phyloP scores from a whole-genome alignment of 2,797 vertebrate genomes.

The Hirundo rustica region DNA sequence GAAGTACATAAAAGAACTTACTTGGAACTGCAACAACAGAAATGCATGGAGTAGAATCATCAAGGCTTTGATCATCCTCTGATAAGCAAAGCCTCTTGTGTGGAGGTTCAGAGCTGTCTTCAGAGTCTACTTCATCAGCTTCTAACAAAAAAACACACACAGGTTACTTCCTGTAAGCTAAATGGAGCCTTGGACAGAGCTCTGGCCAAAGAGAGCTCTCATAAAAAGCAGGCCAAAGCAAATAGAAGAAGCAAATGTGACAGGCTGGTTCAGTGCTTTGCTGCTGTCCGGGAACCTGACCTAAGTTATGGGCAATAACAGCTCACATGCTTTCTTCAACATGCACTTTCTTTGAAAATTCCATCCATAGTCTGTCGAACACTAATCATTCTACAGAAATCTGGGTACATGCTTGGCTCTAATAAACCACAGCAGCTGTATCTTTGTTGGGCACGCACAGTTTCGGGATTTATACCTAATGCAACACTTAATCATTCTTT shows the following conservation, averaged over 20 bases:
- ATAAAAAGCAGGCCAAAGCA: neutral
- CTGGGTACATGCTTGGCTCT: neutral
- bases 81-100: slow-evolving; percentile 90
- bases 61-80: slow-evolving; percentile 84
- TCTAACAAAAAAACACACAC: slow-evolving; percentile 59
- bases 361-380: neutral
- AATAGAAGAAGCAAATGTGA: neutral
- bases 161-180: neutral
- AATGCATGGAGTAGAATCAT: slow-evolving; percentile 81
- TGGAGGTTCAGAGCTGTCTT: slow-evolving; percentile 86
- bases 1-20: slow-evolving; percentile 71
- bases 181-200: neutral
- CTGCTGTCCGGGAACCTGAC: neutral
- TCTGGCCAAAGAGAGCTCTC: neutral
- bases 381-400: neutral
- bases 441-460: neutral
- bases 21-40: slow-evolving; percentile 92
- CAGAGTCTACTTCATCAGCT: slow-evolving; percentile 79
- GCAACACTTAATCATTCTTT: neutral
- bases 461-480: neutral
- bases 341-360: neutral
- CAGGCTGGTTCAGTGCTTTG: neutral
- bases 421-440: neutral
- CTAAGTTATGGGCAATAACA: neutral
- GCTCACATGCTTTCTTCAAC: neutral